A percentile compares a stretch with the other conserved stretches of the same genome.
Conservation (phyloP, 2,113 vertebrate species). For the Siniperca knerii region DNA sequence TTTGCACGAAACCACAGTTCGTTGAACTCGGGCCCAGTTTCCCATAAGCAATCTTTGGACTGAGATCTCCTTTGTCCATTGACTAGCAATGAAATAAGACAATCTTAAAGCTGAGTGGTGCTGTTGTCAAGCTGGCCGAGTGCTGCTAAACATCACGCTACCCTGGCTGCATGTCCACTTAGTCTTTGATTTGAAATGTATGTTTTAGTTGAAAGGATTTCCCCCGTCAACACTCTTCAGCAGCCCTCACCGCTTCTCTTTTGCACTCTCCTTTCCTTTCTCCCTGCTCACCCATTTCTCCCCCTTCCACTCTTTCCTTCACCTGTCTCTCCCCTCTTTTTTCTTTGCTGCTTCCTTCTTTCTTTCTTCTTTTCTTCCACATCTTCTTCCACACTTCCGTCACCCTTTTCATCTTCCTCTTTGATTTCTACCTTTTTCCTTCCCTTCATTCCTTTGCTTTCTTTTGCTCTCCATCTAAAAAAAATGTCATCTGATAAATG, state of each 20-base stretch:
- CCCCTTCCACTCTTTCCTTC: not conserved
- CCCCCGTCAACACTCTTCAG: not conserved
- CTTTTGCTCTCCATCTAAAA: not conserved
- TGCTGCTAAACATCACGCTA: constrained; percentile 8
- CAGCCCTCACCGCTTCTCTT: not conserved
- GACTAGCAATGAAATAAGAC: constrained; percentile 36
- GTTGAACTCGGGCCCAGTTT: constrained; percentile 68
- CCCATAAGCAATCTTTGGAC: constrained; percentile 42
- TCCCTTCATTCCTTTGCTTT: not conserved
- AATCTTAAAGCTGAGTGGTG: constrained; percentile 31
- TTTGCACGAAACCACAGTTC: constrained; percentile 63
- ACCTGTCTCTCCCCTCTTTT: not conserved
- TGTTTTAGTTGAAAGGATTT: constrained; percentile 33
- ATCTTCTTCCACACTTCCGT: not conserved
- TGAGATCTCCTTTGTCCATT: constrained; percentile 65
- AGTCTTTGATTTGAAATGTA: constrained; percentile 37
- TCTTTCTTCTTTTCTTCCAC: not conserved
- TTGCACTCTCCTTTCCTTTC: not conserved
- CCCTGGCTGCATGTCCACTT: not conserved
- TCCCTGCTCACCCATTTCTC: not conserved
- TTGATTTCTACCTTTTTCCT: not conserved
- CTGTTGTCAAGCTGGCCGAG: constrained; percentile 31
- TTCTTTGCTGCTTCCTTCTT: not conserved
- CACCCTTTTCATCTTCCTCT: not conserved
- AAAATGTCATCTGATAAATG: not conserved